These are phyloP conservation scores for Irena cyanogastra DNA, from an alignment of 2,113 vertebrate genomes.

Conservation along the genomic window DNA sequence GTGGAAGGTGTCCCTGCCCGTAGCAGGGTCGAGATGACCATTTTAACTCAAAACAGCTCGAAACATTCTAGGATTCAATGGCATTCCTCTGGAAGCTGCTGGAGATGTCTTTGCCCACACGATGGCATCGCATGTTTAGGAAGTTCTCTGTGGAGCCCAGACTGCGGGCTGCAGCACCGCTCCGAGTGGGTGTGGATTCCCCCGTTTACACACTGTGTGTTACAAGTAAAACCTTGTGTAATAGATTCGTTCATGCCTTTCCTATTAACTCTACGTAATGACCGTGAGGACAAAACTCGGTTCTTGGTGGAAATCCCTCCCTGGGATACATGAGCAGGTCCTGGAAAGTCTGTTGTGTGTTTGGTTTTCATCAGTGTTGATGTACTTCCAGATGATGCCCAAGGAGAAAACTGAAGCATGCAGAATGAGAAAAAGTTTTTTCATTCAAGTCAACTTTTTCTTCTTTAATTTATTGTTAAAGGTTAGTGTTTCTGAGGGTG, in stretches of 20 bases:
- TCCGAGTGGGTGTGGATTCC: fast-evolving
- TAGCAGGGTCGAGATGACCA: neutral
- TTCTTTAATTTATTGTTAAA: neutral
- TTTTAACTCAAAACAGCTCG: neutral
- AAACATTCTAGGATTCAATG: neutral
- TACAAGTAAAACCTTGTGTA: neutral
- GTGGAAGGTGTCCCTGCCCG: neutral
- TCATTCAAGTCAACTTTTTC: neutral
- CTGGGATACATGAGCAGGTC: neutral
- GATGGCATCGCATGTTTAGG: neutral
- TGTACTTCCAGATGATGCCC: neutral
- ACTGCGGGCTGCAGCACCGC: fast-evolving
- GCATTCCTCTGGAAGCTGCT: neutral
- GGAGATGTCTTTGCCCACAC: neutral
- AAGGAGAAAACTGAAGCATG: neutral
- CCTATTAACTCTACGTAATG: neutral
- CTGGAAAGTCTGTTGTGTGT: neutral
- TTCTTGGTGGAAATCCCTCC: neutral
- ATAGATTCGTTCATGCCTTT: neutral
- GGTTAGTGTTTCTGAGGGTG: neutral
- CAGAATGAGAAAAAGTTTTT: neutral
- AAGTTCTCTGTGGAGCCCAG: neutral
- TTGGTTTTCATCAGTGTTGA: neutral
- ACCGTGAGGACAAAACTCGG: neutral
- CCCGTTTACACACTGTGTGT: fast-evolving